Base-by-base conservation (phyloP, 1,140 invertebrate species). In the Drosophila mauritiana region DNA sequence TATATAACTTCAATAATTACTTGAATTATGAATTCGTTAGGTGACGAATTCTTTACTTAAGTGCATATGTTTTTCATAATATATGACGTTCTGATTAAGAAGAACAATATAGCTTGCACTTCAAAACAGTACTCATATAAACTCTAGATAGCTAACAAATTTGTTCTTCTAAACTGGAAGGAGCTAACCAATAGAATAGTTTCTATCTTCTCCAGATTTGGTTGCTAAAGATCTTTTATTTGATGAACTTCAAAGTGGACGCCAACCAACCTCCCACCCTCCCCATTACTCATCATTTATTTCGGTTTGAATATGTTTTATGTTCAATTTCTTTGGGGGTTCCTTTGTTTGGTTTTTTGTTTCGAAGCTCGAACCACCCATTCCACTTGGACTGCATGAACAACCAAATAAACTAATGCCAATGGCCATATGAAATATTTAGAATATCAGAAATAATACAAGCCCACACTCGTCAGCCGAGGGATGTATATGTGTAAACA, bases 321-420 rank as follows among this genome's bases (percentile, higher is more conserved):
- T 58, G 42, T 53, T 36, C n/a, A 27, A 17, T 39, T 74, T 57
- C 43, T 56, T 45, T 34, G 12, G 57, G 36, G 27, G 25, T 37
- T 63, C 52, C 49, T 34, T 74, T 80, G 72, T 81, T 80, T 81
- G 42, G 43, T 54, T 59, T 61, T 49, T 56, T 22, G 20, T 22
- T 22, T 22, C 20, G 20, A 22, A 22, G 2, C 42, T 67, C 27
- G 34, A n/a, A 36, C 37, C 64, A 17, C 34, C 34, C 37, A 62
- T 64, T 59, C 39, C 61, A 51, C 64, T 65, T 52, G 15, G 42
- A 70, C 43, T 42, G 37, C 64, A 78, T 86, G 88, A 86, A 86
- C 74, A 86, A 79, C 57, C 48, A 86, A 88, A 88, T 86, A 78
- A 86, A 82, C 83, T 86, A 76, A 88, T 79, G 69, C 34, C 49